Evolutionary conservation across 2,113 vertebrate species (phyloP), one percentile per base, ranked within the genome.

Genomic region (Chloropsis hardwickii): DNA sequence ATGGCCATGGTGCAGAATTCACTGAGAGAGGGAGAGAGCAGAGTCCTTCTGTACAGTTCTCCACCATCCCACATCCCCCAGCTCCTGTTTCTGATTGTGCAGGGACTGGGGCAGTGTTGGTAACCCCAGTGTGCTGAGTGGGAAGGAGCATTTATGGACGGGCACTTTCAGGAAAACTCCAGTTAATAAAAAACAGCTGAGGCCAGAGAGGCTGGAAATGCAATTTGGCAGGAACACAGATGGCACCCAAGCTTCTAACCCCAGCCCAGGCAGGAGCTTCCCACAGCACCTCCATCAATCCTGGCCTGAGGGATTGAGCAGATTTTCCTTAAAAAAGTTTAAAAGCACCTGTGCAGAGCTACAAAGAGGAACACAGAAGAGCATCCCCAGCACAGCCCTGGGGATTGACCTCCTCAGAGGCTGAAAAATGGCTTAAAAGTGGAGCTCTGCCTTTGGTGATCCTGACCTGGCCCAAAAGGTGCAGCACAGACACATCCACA

Each of bases 171-270:
- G 76, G 93, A 91, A 94, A 96, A 94, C 45, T 73, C 90, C 64
- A 64, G 45, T 73, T 94, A 78, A 96, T 54, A 80, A 95, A 74
- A 90, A 94, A 31, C 4, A 12, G 39, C 0, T 4, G 6, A 11
- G 72, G 67, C 56, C 45, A 71, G 65, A 53, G 47, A 40, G 70
- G 85, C 71, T 88, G 86, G 76, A 28, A 39, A 88, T 45, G 89
- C 21, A 57, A 90, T 80, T 76, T 93, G 95, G 47, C 10, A 15
- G 91, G 76, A 66, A 33, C 86, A 60, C 96, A 95, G 96, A 79
- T 79, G 88, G 92, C 15, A 22, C 42, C 77, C 4, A 6, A 1
- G 67, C 37, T 87, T 51, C 65, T 11, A 33, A 15, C 3, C 81
- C 89, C 95, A 44, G 90, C 64, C 93, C 4, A 1, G 60, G 85